Percentiles rank a stretch among this genome's conserved stretches.
These are phyloP conservation scores for Hyposmocoma kahamanoa DNA, from an alignment of 1,140 invertebrate species.

Conservation along the genomic window DNA sequence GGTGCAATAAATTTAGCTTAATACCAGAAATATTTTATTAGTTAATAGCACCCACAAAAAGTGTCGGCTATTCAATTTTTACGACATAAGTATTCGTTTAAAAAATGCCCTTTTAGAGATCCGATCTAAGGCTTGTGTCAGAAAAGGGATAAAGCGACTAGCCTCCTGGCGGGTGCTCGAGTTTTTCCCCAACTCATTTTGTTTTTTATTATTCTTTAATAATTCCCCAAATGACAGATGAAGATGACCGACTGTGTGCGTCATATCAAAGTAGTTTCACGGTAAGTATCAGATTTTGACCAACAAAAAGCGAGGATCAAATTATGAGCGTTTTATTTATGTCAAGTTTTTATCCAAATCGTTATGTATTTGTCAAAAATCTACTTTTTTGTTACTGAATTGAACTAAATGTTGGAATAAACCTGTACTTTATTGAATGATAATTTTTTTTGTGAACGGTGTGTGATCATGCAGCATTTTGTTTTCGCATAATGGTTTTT, in stretches of 20 bases:
- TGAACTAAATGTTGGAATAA: no score
- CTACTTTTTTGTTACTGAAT: constrained; percentile 8
- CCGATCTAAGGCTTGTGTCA: constrained; percentile 64
- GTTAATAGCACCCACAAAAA: constrained; percentile 44
- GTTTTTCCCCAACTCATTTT: constrained; percentile 42
- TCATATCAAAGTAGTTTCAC: constrained; percentile 31
- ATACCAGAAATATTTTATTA: constrained; percentile 63
- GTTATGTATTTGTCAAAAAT: constrained; percentile 10
- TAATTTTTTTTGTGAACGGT: no score
- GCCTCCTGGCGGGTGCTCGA: constrained; percentile 48
- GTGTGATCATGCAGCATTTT: no score
- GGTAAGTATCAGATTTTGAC: constrained; percentile 18
- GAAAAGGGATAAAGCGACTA: constrained; percentile 54
- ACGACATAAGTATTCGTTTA: constrained; percentile 43
- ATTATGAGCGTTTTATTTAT: constrained; percentile 11
- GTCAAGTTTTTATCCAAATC: constrained; percentile 1
- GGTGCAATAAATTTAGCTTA: constrained; percentile 55
- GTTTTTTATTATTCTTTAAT: constrained; percentile 33
- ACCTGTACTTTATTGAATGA: no score
- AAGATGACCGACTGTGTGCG: constrained; percentile 45
- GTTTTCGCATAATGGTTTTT: no score
- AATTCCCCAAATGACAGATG: constrained; percentile 64
- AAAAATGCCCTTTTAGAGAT: constrained; percentile 54
- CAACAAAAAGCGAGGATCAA: constrained; percentile 21
- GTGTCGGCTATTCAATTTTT: constrained; percentile 52